These are phyloP conservation scores for Vulpes vulpes DNA, from an alignment of 2,113 vertebrate genomes.

Conservation along the genomic window DNA sequence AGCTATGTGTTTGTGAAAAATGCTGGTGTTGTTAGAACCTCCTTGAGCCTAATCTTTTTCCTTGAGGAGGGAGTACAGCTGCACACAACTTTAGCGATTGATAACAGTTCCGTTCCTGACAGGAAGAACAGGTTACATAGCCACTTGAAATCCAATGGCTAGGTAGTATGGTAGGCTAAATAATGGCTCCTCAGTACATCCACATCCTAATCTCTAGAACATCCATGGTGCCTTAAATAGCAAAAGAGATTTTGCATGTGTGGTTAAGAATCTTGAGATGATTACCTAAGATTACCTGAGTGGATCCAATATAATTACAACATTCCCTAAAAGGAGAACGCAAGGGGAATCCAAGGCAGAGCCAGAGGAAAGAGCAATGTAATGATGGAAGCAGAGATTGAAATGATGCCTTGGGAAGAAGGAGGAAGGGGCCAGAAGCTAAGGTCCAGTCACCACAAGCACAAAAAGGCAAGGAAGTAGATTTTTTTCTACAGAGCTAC, in stretches of 20 bases:
- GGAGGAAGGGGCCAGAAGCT: neutral
- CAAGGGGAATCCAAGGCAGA: neutral
- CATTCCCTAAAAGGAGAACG: neutral
- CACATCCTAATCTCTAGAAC: neutral
- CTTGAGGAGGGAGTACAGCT: neutral
- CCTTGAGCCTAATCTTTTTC: neutral
- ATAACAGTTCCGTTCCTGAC: neutral
- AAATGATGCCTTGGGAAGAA: neutral
- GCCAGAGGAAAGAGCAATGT: neutral
- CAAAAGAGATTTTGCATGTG: neutral
- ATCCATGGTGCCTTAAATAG: neutral
- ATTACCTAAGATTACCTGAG: neutral
- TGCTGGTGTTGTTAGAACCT: neutral
- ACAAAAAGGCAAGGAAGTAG: neutral
- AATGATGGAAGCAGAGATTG: neutral
- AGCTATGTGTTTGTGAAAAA: neutral
- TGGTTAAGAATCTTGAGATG: constrained; percentile 32
- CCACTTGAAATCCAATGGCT: neutral
- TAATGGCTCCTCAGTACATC: neutral
- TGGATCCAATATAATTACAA: neutral
- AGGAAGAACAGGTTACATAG: neutral
- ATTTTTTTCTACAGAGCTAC: neutral
- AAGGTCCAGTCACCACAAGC: neutral
- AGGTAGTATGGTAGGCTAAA: neutral
- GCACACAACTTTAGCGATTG: constrained; percentile 31